Evolutionary conservation across 2,888 invertebrate genomes (phyloP), one percentile per base, ranked within the genome.

Genomic region (Epicampocera succincta): DNA sequence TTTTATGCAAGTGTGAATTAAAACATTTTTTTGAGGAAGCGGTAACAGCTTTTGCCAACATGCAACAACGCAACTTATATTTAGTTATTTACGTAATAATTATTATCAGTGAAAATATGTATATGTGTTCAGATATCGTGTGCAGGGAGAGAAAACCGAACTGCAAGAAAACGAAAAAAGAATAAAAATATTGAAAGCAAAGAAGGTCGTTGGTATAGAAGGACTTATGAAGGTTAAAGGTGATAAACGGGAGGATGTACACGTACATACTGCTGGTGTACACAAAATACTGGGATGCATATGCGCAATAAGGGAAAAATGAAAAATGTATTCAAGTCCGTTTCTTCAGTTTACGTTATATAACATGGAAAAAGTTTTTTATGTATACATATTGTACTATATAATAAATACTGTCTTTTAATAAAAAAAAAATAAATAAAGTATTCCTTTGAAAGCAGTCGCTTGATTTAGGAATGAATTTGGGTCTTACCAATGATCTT

Each of bases 401-500:
- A n/a, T n/a, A n/a, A n/a, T 63, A 50, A 48, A 6, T 58, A 15
- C 38, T 40, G 3, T 17, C 25, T 29, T 13, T 44, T 6, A 58
- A 66, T 13, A 15, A 42, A 8, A 3, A 8, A 3, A 60, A 44
- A 44, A 25, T 44, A 42, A 60, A 60, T 60, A 60, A 42, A 29
- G n/a, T 21, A 48, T 54, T 76, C 46, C 52, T 60, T 76, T 17
- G 11, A 17, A 33, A 48, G 48, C 54, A 44, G 13, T 29, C 38
- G 25, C 33, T 71, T 40, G 60, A 2, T 46, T 61, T 42, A 72
- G 54, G 25, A 42, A 42, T 42, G 58, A 81, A 33, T 54, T 40
- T 44, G 38, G 42, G 50, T 78, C 91, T 91, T 90, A 91, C 91
- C 91, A 90, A 91, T 91, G 85, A 91, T 89, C 88, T 90, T 90